Percentiles rank a stretch among this genome's conserved stretches.
Conservation (phyloP, 2,797 vertebrate species). For the Halcyon leucocephala region DNA sequence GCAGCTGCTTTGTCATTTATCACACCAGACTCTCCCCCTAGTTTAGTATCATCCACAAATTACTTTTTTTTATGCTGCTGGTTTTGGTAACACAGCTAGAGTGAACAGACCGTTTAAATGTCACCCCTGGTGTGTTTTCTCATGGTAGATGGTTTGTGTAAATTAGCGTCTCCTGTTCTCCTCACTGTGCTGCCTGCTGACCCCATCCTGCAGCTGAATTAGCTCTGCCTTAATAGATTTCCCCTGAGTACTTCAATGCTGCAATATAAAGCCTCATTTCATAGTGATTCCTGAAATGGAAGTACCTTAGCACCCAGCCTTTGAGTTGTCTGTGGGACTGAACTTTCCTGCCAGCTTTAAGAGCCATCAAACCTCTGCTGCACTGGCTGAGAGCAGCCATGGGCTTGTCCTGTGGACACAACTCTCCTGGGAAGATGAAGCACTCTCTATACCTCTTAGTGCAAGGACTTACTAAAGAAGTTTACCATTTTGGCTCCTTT, state of each 20-base stretch:
- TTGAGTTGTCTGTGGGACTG: background rate
- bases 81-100: background rate
- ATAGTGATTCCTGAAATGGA: background rate
- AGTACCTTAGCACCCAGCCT: background rate
- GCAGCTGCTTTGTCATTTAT: background rate
- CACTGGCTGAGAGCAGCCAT: background rate
- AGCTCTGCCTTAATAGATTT: slow-evolving; percentile 33
- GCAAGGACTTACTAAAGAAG: background rate
- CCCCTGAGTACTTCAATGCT: background rate
- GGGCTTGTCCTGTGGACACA: background rate
- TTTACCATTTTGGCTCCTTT: background rate
- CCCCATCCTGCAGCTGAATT: slow-evolving; percentile 18
- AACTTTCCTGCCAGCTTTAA: background rate
- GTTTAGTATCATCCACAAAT: slow-evolving; percentile 23
- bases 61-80: background rate
- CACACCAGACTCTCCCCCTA: background rate
- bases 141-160: background rate
- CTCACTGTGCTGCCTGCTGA: background rate
- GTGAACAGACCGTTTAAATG: slow-evolving; percentile 19
- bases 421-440: background rate
- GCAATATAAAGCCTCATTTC: slow-evolving; percentile 6
- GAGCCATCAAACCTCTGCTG: background rate
- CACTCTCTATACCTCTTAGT: background rate
- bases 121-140: slow-evolving; percentile 15
- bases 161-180: slow-evolving; percentile 13